phyloP scores from a whole-genome alignment of 1,140 invertebrate species.

The Drosophila repletoides region DNA sequence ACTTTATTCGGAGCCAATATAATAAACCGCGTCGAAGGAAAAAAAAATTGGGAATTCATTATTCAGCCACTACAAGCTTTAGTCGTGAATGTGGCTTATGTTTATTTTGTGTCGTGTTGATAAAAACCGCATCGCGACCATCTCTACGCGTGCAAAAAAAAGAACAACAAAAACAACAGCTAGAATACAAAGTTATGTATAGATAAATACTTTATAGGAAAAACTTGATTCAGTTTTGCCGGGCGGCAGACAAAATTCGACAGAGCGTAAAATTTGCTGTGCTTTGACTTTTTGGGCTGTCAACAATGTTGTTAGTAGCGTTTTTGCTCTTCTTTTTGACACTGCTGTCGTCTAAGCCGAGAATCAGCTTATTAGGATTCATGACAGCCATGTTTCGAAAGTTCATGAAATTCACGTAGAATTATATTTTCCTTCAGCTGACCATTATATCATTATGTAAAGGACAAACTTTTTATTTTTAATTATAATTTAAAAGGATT shows the following conservation, averaged over 20 bases:
- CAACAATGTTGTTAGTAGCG: slow-evolving; percentile 11
- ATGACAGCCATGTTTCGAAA: slow-evolving; percentile 4
- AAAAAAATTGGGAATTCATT: no score
- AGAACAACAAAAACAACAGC: not conserved
- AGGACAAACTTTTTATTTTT: no score
- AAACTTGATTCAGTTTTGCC: slow-evolving; percentile 22
- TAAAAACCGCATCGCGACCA: no score
- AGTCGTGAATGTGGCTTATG: no score
- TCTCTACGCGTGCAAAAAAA: not conserved
- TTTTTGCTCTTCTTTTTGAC: slow-evolving; percentile 4
- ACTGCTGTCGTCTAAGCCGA: not conserved
- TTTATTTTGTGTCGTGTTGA: no score
- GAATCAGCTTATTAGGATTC: slow-evolving; percentile 26
- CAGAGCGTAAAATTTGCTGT: slow-evolving; percentile 29
- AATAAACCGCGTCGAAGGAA: no score
- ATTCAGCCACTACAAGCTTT: no score
- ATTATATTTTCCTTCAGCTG: no score
- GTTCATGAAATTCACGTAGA: slow-evolving; percentile 4
- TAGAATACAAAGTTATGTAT: slow-evolving; percentile 7
- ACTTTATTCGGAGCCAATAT: no score
- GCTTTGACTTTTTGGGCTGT: slow-evolving; percentile 16
- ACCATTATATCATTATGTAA: no score
- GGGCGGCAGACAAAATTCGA: slow-evolving; percentile 18
- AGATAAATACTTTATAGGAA: slow-evolving; percentile 25
- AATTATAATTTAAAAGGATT: no score